A percentile compares a stretch with the other conserved stretches of the same genome.
These are phyloP conservation scores for Silurus aristotelis DNA, from an alignment of 2,797 vertebrate genomes.

Conservation along the genomic window DNA sequence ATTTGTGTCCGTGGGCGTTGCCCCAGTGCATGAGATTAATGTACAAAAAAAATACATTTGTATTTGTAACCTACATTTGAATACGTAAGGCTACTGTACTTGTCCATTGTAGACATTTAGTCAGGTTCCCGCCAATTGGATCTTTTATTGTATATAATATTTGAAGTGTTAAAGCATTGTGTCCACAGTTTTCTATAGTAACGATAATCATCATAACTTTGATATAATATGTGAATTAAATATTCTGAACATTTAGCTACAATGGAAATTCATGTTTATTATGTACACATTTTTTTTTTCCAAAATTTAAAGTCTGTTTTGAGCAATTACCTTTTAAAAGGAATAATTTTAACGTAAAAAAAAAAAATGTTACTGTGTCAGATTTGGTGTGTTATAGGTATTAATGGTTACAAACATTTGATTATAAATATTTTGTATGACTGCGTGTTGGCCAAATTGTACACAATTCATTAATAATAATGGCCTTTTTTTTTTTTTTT, in stretches of 20 bases:
- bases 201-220: slow-evolving; percentile 74
- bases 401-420: slow-evolving; percentile 73
- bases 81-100: slow-evolving; percentile 65
- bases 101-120: slow-evolving; percentile 69
- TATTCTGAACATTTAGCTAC: slow-evolving; percentile 66
- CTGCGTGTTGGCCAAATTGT: slow-evolving; percentile 61
- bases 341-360: slow-evolving; percentile 49
- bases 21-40: slow-evolving; percentile 60
- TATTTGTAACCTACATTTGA: slow-evolving; percentile 70
- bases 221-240: slow-evolving; percentile 74
- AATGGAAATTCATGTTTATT: slow-evolving; percentile 67
- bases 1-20: slow-evolving; percentile 64
- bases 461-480: slow-evolving; percentile 48
- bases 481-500: slow-evolving; percentile 53
- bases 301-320: background rate
- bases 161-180: slow-evolving; percentile 68
- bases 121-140: slow-evolving; percentile 70
- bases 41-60: slow-evolving; percentile 64
- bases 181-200: slow-evolving; percentile 77
- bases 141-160: slow-evolving; percentile 77
- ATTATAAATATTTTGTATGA: slow-evolving; percentile 72
- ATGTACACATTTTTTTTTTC: slow-evolving; percentile 68
- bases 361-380: slow-evolving; percentile 61
- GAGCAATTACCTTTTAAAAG: background rate
- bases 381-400: slow-evolving; percentile 68